Conservation (phyloP, 2,797 vertebrate genomes). For the Parauchenoglanis ngamensis region DNA sequence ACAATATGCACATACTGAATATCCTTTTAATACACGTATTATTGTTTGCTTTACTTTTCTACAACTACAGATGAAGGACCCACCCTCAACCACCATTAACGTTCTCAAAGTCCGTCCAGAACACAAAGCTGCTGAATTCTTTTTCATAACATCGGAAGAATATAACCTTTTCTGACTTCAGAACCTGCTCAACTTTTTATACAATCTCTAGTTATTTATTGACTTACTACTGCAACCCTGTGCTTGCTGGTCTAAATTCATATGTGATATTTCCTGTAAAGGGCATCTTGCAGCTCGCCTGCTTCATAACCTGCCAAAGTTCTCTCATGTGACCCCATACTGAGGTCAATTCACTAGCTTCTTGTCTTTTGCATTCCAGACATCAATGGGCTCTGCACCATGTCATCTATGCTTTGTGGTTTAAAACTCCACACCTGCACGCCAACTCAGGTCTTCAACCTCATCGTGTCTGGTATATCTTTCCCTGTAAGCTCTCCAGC, state of each 20-base stretch:
- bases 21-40: not conserved
- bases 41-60: not conserved
- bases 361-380: not conserved
- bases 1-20: not conserved
- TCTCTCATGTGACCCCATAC: not conserved
- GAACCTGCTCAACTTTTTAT: constrained; percentile 7
- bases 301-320: not conserved
- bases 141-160: not conserved
- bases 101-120: not conserved
- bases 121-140: not conserved
- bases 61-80: not conserved
- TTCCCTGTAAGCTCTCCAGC: not conserved
- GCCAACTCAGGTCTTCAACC: not conserved
- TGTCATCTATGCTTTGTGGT: not conserved
- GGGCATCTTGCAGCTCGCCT: not conserved
- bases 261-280: not conserved
- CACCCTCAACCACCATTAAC: not conserved
- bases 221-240: not conserved
- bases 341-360: not conserved
- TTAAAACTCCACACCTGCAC: constrained; percentile 3
- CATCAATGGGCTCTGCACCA: not conserved
- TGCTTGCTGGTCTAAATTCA: not conserved
- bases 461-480: not conserved
- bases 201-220: constrained; percentile 20
- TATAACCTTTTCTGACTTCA: constrained; percentile 9